phyloP scores from a whole-genome alignment of 1,140 invertebrate genomes.

The Pseudomyrmex dendroicus region DNA sequence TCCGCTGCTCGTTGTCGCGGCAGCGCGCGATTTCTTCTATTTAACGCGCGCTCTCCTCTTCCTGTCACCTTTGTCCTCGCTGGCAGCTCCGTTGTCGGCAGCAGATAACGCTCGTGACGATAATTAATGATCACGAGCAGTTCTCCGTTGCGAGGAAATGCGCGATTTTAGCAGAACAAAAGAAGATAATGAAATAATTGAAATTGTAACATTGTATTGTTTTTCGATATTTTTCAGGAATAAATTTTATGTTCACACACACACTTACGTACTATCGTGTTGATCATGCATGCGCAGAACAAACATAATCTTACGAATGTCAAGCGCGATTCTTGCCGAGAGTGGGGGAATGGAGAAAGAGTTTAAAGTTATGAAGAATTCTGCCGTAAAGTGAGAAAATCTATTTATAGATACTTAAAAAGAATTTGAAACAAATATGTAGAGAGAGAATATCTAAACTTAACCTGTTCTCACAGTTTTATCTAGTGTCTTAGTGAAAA shows the following conservation, averaged over 20 bases:
- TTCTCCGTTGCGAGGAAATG: not conserved
- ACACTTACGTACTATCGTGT: no score
- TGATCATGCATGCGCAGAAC: no score
- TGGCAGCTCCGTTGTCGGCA: constrained; percentile 49
- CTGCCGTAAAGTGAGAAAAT: no score
- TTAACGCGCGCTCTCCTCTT: constrained; percentile 46
- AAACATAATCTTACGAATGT: no score
- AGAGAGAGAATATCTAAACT: no score
- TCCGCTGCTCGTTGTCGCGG: constrained; percentile 51
- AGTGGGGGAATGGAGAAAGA: no score
- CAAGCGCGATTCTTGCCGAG: no score
- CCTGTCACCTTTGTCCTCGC: constrained; percentile 36
- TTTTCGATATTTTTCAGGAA: constrained; percentile 1
- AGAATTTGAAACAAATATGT: no score
- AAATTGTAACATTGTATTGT: not conserved
- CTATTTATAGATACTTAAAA: no score
- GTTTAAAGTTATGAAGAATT: no score
- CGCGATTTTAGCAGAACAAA: not conserved
- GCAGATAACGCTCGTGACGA: constrained; percentile 64
- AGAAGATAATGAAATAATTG: not conserved
- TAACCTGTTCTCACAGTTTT: no score
- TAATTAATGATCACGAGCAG: constrained; percentile 41
- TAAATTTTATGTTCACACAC: not conserved
- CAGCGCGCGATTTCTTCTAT: constrained; percentile 66
- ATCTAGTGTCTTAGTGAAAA: no score